A percentile compares a stretch with the other conserved stretches of the same genome.
phyloP scores from a whole-genome alignment of 2,797 vertebrate genomes.

The Anabacerthia variegaticeps region DNA sequence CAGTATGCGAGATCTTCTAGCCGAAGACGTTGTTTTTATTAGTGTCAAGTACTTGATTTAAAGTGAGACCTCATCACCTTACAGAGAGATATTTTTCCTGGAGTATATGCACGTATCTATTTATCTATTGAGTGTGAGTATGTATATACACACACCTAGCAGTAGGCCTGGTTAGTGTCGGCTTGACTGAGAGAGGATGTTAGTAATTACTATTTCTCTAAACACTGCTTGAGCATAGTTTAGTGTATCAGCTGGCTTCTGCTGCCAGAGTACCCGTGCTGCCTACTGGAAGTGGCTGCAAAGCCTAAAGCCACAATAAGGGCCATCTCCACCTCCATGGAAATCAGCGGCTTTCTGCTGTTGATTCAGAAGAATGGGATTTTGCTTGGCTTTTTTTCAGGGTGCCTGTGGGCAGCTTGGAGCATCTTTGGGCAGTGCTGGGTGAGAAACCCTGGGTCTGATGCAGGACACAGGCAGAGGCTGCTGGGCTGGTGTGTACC shows the following conservation, averaged over 20 bases:
- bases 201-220: conserved; percentile 91
- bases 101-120: conserved; percentile 34
- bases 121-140: conserved; percentile 61
- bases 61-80: conserved; percentile 38
- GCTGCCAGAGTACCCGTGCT: conserved; percentile 63
- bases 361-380: not conserved
- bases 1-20: not conserved
- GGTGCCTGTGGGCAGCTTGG: fast-evolving
- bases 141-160: conserved; percentile 61
- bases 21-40: conserved; percentile 50
- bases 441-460: not conserved
- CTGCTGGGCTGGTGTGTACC: not conserved
- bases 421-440: not conserved
- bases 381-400: not conserved
- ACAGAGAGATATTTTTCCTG: conserved; percentile 41
- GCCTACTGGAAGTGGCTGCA: conserved; percentile 37
- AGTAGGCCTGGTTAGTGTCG: conserved; percentile 86
- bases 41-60: conserved; percentile 65
- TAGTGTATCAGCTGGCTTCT: conserved; percentile 85
- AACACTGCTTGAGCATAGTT: conserved; percentile 87
- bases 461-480: not conserved
- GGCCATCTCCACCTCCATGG: not conserved
- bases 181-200: conserved; percentile 86
- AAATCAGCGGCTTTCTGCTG: not conserved
- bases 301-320: not conserved